Base-by-base conservation (phyloP, 2,797 vertebrate species). In the Poeciliopsis infans region DNA sequence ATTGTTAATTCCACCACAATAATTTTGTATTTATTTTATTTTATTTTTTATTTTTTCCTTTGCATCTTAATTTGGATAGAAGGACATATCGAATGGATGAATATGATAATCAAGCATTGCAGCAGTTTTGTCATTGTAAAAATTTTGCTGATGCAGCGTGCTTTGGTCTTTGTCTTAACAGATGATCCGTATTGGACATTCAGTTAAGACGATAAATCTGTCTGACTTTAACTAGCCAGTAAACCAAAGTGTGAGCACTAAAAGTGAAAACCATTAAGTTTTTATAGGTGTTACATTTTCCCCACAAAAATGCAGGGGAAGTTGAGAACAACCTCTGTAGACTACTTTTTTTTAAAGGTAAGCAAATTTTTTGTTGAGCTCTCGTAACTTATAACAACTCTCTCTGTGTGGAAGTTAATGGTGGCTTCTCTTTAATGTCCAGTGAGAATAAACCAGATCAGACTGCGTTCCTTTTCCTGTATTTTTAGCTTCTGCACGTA, bases 291-390 rank as follows among this genome's bases (percentile, higher is more conserved):
- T 61, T 61, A 33, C 31, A 18, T 33, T 64, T 36, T 36, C 16
- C 33, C 31, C 3, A 20, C 31, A 36, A 25, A 12, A 68, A 68
- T 5, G 11, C 64, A 13, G 66, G 4, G 11, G 12, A 69, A 59
- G 41, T 33, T 76, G 79, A 78, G 80, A 77, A 78, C 31, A 43
- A 12, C 64, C 61, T 47, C 55, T 89, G 74, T 77, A 82, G 43
- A 79, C 72, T 33, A 43, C 64, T 64, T 64, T 72, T 25, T 12
- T 25, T n/a, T 12, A 39, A 39, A 66, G 25, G 10, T 25, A 41
- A 68, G 64, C 36, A 5, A 0, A 25, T 53, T 53, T 68, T 68
- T 41, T 41, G 4, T 25, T 41, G 36, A 25, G 4, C 39, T 69
- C 23, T 43, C 15, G 64, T 74, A 81, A 43, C 75, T 84, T 70